A percentile compares a stretch with the other conserved stretches of the same genome.
Conservation (phyloP, 1,140 invertebrate genomes). For the Oryzaephilus surinamensis region DNA sequence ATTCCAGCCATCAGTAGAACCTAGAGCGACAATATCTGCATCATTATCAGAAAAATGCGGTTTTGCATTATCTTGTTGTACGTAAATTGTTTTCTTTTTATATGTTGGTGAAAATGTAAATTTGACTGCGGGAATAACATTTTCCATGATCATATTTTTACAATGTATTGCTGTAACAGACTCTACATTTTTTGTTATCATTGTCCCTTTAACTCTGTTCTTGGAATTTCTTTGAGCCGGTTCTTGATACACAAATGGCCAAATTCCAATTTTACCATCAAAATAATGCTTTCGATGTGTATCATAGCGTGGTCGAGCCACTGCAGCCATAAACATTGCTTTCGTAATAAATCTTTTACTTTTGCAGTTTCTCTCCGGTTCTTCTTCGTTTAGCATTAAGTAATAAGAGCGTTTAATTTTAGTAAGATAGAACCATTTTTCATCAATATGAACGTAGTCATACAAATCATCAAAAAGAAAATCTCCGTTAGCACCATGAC, state of each 20-base stretch:
- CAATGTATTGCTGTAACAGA: constrained; percentile 3
- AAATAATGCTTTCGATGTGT: constrained; percentile 4
- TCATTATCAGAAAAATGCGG: constrained; percentile 7
- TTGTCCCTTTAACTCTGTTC: constrained; percentile 3
- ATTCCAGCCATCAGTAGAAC: constrained; percentile 8
- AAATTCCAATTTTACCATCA: constrained; percentile 6
- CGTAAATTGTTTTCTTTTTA: constrained; percentile 6
- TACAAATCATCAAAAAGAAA: constrained; percentile 7
- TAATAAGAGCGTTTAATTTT: constrained; percentile 12
- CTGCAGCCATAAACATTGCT: constrained; percentile 12
- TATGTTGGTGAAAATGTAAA: constrained; percentile 5
- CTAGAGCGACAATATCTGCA: constrained; percentile 5
- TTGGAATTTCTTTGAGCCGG: constrained; percentile 3
- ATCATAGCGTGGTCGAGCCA: constrained; percentile 2
- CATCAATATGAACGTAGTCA: constrained; percentile 8
- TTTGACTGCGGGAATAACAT: constrained; percentile 11
- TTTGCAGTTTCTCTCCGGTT: constrained; percentile 8
- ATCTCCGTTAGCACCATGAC: constrained; percentile 1
- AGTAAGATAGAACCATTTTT: constrained; percentile 11
- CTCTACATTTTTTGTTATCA: constrained; percentile 8
- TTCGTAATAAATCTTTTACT: constrained; percentile 10
- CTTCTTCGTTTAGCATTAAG: constrained; percentile 8
- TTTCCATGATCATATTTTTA: constrained; percentile 11
- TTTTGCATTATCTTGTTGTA: constrained; percentile 10
- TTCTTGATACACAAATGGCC: constrained; percentile 7